A percentile compares a stretch with the other conserved stretches of the same genome.
Conservation (phyloP, 2,797 vertebrate genomes). For the Muscicapa comitata region DNA sequence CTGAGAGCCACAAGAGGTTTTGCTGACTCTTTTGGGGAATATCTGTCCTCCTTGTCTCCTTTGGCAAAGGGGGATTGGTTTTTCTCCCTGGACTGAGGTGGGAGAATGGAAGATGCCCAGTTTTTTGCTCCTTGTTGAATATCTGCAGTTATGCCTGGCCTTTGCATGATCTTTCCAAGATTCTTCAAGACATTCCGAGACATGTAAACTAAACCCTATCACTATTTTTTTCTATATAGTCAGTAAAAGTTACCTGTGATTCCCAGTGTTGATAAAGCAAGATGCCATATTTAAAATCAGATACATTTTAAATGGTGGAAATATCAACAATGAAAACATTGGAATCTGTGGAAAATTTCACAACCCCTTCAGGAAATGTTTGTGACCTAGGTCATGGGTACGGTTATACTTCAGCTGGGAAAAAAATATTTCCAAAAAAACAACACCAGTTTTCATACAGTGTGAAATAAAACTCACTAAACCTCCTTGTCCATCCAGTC, state of each 20-base stretch:
- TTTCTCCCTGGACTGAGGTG: not conserved
- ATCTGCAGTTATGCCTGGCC: not conserved
- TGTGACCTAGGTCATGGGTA: slow-evolving; percentile 24
- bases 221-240: not conserved
- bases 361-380: not conserved
- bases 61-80: not conserved
- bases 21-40: not conserved
- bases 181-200: not conserved
- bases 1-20: not conserved
- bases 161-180: not conserved
- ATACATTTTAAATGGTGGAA: not conserved
- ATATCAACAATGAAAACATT: not conserved
- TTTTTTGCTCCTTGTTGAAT: fast-evolving
- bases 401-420: not conserved
- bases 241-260: not conserved
- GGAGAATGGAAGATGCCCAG: not conserved
- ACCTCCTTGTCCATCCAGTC: not conserved
- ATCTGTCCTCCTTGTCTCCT: not conserved
- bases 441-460: not conserved
- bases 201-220: not conserved
- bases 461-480: slow-evolving; percentile 22
- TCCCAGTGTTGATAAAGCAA: not conserved
- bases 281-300: slow-evolving; percentile 2
- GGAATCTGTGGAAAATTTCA: slow-evolving; percentile 33
- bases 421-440: slow-evolving; percentile 21